A percentile compares a stretch with the other conserved stretches of the same genome.
Conservation (phyloP, 92 coral and sea anemone species). For the Epizoanthus fatuus region DNA sequence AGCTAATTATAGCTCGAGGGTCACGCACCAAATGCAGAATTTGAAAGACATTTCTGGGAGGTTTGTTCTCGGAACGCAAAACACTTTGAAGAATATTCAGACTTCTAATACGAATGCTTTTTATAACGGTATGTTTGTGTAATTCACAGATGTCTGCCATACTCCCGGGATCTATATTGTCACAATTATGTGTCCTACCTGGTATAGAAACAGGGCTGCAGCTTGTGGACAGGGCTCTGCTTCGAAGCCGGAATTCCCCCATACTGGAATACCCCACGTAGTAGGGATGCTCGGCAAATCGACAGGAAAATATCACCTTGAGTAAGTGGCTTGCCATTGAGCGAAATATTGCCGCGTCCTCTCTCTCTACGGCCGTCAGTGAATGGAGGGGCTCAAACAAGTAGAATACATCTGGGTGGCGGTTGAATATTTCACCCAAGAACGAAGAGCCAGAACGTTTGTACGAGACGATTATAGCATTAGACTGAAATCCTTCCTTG, state of each 20-base stretch:
- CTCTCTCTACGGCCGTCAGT: conserved; percentile 45
- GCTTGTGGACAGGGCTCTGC: conserved; percentile 19
- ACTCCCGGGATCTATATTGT: conserved; percentile 48
- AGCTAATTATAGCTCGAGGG: conserved; percentile 84
- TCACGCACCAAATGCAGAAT: conserved; percentile 82
- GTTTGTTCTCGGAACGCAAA: conserved; percentile 35
- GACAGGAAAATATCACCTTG: conserved; percentile 67
- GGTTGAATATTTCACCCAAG: conserved; percentile 74
- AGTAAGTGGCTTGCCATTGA: conserved; percentile 62
- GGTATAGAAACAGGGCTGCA: background rate
- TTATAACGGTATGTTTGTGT: conserved; percentile 63
- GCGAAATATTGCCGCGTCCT: conserved; percentile 45
- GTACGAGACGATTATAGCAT: conserved; percentile 62
- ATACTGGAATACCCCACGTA: conserved; percentile 41
- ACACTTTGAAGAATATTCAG: conserved; percentile 47
- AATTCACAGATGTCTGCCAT: conserved; percentile 67
- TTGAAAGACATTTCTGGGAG: conserved; percentile 48
- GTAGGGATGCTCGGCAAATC: conserved; percentile 72
- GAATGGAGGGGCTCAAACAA: conserved; percentile 69
- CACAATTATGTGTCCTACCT: conserved; percentile 10
- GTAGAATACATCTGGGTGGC: conserved; percentile 63
- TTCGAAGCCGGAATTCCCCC: conserved; percentile 24
- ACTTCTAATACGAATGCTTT: conserved; percentile 66
- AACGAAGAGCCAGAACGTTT: conserved; percentile 76
- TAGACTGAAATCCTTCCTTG: conserved; percentile 29